Percentiles rank a stretch among this genome's conserved stretches.
Conservation (phyloP, 2,888 invertebrate genomes). For the Harmothoe impar region DNA sequence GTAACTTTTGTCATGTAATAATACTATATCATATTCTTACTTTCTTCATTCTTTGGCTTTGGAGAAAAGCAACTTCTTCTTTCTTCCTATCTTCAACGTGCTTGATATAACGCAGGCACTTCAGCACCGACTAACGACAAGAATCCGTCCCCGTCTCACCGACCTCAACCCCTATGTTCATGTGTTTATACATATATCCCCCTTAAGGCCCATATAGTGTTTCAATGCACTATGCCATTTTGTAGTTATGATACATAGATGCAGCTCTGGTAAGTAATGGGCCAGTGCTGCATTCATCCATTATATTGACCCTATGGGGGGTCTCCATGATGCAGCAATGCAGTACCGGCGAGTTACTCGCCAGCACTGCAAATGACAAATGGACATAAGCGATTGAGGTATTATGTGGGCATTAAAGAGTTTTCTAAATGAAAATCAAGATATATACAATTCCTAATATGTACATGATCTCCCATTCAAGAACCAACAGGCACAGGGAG, state of each 20-base stretch:
- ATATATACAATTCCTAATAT: not conserved
- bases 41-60: not conserved
- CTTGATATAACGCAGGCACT: conserved; percentile 14
- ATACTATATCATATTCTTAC: conserved; percentile 12
- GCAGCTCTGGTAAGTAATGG: too few relatives aligned
- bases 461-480: not conserved
- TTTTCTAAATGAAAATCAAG: not conserved
- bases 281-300: too few relatives aligned
- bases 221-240: too few relatives aligned
- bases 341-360: too few relatives aligned
- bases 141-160: not conserved
- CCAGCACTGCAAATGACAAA: not conserved
- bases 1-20: conserved; percentile 1
- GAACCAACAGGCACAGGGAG: not conserved
- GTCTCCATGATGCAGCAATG: too few relatives aligned
- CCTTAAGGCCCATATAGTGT: too few relatives aligned
- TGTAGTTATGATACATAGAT: too few relatives aligned
- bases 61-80: not conserved
- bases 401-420: not conserved
- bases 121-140: not conserved
- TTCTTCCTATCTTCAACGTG: not conserved
- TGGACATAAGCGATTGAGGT: not conserved
- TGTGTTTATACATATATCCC: conserved; percentile 7
- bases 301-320: too few relatives aligned
- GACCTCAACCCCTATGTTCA: not conserved